A percentile compares a stretch with the other conserved stretches of the same genome.
Conservation (phyloP, 2,888 invertebrate species). For the Theristus sp. region DNA sequence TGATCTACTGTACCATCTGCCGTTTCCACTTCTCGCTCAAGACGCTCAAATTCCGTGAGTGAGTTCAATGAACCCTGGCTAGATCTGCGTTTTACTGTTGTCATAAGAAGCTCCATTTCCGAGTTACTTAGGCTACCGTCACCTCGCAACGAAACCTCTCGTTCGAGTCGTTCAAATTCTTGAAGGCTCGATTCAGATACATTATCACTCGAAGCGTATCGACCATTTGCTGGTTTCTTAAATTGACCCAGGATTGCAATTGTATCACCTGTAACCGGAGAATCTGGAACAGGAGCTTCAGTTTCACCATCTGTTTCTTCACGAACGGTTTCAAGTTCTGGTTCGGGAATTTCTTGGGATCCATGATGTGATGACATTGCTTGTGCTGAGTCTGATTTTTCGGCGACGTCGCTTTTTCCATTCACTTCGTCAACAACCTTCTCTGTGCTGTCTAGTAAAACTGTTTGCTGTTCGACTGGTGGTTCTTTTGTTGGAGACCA, state of each 20-base stretch:
- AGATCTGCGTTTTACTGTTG: neutral
- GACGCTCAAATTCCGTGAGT: constrained; percentile 22
- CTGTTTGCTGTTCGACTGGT: neutral
- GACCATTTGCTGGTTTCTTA: neutral
- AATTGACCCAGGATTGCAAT: neutral
- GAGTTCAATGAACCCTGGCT: constrained; percentile 18
- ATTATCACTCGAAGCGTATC: constrained; percentile 7
- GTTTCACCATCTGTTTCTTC: constrained; percentile 18
- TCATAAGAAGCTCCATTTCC: constrained; percentile 17
- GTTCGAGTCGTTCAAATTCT: constrained; percentile 26
- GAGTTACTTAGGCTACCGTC: constrained; percentile 17
- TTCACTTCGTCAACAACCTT: neutral
- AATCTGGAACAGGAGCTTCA: neutral
- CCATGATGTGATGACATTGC: neutral
- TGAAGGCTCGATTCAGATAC: constrained; percentile 9
- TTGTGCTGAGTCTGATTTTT: neutral
- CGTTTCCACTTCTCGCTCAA: constrained; percentile 20
- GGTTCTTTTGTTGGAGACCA: neutral
- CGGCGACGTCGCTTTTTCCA: neutral
- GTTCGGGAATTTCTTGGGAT: neutral
- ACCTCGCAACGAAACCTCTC: constrained; percentile 14
- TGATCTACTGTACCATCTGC: constrained; percentile 7
- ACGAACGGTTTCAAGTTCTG: constrained; percentile 15
- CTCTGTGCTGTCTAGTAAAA: neutral
- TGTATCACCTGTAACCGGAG: neutral